These are phyloP conservation scores for Silurus glanis DNA, from an alignment of 2,113 vertebrate genomes.

Conservation along the genomic window DNA sequence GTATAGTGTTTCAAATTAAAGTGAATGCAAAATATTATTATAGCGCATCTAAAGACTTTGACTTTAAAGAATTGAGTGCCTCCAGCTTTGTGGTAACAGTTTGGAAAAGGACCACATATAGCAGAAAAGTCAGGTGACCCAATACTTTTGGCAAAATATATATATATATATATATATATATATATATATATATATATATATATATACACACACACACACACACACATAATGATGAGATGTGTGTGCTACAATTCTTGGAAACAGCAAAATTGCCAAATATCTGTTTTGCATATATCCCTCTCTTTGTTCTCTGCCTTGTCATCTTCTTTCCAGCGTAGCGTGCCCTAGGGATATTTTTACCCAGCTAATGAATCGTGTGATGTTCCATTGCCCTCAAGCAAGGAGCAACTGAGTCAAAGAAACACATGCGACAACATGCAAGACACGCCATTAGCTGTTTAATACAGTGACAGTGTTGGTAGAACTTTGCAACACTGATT, in stretches of 20 bases:
- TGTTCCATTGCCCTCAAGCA: slow-evolving; percentile 47
- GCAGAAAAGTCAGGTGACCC: too few relatives aligned
- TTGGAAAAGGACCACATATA: too few relatives aligned
- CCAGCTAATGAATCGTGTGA: slow-evolving; percentile 52
- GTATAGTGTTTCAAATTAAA: too few relatives aligned
- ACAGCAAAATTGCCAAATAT: neutral
- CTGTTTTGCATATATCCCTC: slow-evolving; percentile 8
- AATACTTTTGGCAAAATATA: too few relatives aligned
- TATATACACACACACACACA: too few relatives aligned
- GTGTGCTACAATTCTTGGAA: neutral
- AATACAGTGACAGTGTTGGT: neutral
- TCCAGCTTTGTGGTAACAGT: too few relatives aligned
- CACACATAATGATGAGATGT: neutral
- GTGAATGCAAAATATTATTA: too few relatives aligned
- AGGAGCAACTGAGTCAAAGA: slow-evolving; percentile 47
- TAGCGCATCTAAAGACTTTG: too few relatives aligned
- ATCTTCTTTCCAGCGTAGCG: slow-evolving; percentile 30
- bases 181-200: neutral
- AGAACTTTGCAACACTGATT: neutral
- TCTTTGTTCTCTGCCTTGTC: slow-evolving; percentile 37
- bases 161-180: neutral
- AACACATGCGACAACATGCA: slow-evolving; percentile 37
- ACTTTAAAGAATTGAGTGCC: too few relatives aligned
- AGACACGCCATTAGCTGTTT: slow-evolving; percentile 27
- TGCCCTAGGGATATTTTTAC: slow-evolving; percentile 50